Evolutionary conservation across 1,140 invertebrate genomes (phyloP).

Genomic region (Mizuhopecten yessoensis): DNA sequence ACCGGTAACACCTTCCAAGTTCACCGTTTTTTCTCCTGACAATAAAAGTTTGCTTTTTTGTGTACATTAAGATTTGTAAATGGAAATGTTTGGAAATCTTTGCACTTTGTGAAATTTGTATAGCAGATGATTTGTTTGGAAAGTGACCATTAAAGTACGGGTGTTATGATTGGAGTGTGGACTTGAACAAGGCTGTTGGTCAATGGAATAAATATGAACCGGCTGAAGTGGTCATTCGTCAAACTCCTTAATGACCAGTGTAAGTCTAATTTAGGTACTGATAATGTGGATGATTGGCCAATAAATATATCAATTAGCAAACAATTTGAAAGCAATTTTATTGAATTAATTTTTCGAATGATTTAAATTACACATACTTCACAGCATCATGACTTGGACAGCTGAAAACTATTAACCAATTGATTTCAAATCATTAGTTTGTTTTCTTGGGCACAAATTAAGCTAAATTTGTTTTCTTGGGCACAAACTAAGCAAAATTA

Average conservation of each 20-base stretch:
- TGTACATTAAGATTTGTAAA: neutral
- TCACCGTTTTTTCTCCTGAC: neutral
- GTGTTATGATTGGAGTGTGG: neutral
- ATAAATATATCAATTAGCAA: neutral
- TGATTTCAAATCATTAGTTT: too few relatives aligned
- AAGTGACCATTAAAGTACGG: neutral
- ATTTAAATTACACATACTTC: neutral
- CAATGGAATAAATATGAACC: neutral
- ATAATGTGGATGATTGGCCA: neutral
- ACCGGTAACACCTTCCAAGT: neutral
- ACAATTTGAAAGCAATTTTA: neutral
- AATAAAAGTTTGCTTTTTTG: slow-evolving; percentile 27
- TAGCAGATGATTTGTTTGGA: neutral
- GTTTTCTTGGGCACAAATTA: too few relatives aligned
- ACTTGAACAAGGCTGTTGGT: neutral
- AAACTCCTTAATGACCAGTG: neutral
- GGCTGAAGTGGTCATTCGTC: neutral
- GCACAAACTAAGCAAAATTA: too few relatives aligned
- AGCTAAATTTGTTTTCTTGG: too few relatives aligned
- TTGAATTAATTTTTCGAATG: neutral
- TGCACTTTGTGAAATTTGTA: neutral
- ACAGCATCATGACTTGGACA: too few relatives aligned
- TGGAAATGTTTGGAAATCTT: neutral
- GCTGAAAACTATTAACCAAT: too few relatives aligned
- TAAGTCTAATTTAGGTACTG: neutral